Conservation (phyloP, 2,113 vertebrate genomes). For the Leucopternis melanops region DNA sequence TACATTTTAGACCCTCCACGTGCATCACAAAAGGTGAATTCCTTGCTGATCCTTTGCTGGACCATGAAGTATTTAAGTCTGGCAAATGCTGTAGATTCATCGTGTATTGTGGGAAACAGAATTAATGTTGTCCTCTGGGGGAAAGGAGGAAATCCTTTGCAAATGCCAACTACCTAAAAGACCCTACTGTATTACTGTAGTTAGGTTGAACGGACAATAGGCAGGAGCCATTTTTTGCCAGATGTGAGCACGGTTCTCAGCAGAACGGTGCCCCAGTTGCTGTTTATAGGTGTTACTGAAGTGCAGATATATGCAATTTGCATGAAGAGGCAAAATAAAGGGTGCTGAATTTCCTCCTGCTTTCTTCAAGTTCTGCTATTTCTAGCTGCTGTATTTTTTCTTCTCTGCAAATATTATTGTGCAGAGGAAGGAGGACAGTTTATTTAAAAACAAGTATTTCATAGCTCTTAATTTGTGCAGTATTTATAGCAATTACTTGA, state of each 20-base stretch:
- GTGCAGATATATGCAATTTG: neutral
- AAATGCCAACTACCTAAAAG: neutral
- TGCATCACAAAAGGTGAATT: neutral
- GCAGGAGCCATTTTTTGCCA: neutral
- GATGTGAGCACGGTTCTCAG: neutral
- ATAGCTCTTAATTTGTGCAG: neutral
- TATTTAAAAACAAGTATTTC: neutral
- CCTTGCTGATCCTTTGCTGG: neutral
- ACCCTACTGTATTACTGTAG: neutral
- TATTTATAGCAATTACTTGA: constrained; percentile 13
- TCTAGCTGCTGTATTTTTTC: neutral
- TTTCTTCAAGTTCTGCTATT: constrained; percentile 20
- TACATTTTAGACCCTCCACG: rapidly evolving
- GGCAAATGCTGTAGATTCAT: neutral
- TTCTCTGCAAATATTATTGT: neutral
- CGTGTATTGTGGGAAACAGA: neutral
- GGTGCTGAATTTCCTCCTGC: neutral
- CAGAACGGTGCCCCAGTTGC: neutral
- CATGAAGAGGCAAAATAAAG: neutral
- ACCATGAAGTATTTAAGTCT: neutral
- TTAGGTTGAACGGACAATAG: neutral
- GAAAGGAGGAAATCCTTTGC: neutral
- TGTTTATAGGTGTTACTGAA: neutral
- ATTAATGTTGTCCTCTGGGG: neutral
- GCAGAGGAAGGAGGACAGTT: neutral